Percentiles rank a stretch among this genome's conserved stretches.
phyloP scores from a whole-genome alignment of 64 coral and sea anemone species.

The Montipora sp. region DNA sequence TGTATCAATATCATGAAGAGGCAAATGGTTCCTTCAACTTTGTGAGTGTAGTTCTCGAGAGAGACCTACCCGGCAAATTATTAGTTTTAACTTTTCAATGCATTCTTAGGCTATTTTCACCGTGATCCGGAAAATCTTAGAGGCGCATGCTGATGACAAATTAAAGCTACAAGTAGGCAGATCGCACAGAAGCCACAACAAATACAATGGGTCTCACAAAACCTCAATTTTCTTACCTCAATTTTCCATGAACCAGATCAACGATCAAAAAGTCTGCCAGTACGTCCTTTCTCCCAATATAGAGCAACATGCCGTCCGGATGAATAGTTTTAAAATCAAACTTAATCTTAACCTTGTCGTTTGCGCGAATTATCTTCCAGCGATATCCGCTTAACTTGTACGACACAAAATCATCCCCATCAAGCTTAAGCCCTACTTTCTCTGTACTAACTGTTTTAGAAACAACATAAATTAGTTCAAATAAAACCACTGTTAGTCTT shows the following conservation, averaged over 20 bases:
- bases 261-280: not conserved
- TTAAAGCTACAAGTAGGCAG: too few relatives aligned
- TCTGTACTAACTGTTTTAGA: not conserved
- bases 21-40: too few relatives aligned
- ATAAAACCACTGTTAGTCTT: not conserved
- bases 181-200: not conserved
- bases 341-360: not conserved
- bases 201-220: not conserved
- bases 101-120: too few relatives aligned
- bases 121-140: too few relatives aligned
- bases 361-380: not conserved
- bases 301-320: conserved; percentile 1
- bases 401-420: conserved; percentile 38
- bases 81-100: too few relatives aligned
- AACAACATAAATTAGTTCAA: not conserved
- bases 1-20: too few relatives aligned
- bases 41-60: too few relatives aligned
- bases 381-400: not conserved
- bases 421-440: not conserved
- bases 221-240: conserved; percentile 3
- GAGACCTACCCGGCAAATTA: too few relatives aligned
- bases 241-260: conserved; percentile 16
- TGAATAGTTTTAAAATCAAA: conserved; percentile 11
- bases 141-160: too few relatives aligned
- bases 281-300: not conserved